Conservation (phyloP, 2,888 invertebrate genomes). For the Nomada flava region DNA sequence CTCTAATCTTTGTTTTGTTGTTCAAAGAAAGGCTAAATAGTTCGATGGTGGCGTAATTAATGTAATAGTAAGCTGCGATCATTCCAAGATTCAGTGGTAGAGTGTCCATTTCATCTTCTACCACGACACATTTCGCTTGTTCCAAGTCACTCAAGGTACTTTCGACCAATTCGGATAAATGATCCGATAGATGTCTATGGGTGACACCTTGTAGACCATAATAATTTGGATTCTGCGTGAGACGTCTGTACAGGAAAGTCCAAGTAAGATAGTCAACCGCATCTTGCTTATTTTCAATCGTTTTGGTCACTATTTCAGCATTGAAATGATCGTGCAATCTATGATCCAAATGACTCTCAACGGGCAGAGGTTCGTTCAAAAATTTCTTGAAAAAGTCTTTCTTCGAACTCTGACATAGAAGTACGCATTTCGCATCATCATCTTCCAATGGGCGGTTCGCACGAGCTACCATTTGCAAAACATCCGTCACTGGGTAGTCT, state of each 20-base stretch:
- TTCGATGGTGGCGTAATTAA: constrained; percentile 99
- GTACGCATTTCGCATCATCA: constrained; percentile 96
- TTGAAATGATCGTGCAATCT: constrained; percentile 99
- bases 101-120: constrained; percentile 99
- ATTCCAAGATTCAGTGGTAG: constrained; percentile 98
- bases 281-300: constrained; percentile 99
- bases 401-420: constrained; percentile 98
- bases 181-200: constrained; percentile 98
- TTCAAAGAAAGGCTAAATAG: constrained; percentile 98
- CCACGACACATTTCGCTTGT: constrained; percentile 98
- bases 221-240: constrained; percentile 99
- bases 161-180: constrained; percentile 98
- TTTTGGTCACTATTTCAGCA: constrained; percentile 99
- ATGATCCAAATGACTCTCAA: constrained; percentile 99
- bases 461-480: constrained; percentile 98
- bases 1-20: constrained; percentile 98
- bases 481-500: constrained; percentile 98
- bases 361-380: constrained; percentile 97
- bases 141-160: constrained; percentile 97
- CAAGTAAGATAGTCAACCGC: constrained; percentile 99
- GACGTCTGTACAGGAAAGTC: constrained; percentile 98
- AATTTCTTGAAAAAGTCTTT: constrained; percentile 99
- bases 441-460: constrained; percentile 97
- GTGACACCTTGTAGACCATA: constrained; percentile 99
- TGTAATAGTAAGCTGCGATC: constrained; percentile 99